Conservation (phyloP, 2,888 invertebrate genomes). For the Mesodorylaimus sp. region DNA sequence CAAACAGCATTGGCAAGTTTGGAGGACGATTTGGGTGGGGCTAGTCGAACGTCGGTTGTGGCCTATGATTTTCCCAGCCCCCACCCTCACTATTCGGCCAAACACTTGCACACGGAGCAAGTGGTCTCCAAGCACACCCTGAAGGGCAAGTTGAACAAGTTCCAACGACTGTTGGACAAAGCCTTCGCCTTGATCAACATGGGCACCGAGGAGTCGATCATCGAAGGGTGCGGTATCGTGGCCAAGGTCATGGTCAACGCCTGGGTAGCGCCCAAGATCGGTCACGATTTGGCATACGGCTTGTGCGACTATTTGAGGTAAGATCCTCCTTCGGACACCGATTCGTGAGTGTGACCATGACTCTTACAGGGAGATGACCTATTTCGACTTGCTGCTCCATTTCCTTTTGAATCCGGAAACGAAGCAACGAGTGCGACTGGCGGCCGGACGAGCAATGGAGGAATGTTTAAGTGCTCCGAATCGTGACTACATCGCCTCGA, state of each 20-base stretch:
- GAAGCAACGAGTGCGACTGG: constrained; percentile 17
- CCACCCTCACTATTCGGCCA: neutral
- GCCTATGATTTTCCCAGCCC: too few species aligned
- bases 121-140: constrained; percentile 3
- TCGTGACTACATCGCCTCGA: constrained; percentile 23
- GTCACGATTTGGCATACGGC: neutral
- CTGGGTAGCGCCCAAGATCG: neutral
- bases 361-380: too few species aligned
- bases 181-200: neutral
- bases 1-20: too few species aligned
- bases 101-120: neutral
- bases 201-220: neutral
- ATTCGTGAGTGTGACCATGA: too few species aligned
- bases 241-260: neutral
- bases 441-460: constrained; percentile 24
- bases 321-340: too few species aligned
- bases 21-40: too few species aligned
- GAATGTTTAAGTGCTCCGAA: constrained; percentile 22
- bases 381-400: too few species aligned
- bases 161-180: neutral
- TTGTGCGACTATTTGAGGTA: neutral
- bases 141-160: constrained; percentile 1
- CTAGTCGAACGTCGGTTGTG: too few species aligned
- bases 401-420: neutral
- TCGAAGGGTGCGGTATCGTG: too few species aligned